A percentile compares a stretch with the other conserved stretches of the same genome.
Evolutionary conservation across 2,797 vertebrate genomes (phyloP).

Genomic region (Scomberomorus guttatus): DNA sequence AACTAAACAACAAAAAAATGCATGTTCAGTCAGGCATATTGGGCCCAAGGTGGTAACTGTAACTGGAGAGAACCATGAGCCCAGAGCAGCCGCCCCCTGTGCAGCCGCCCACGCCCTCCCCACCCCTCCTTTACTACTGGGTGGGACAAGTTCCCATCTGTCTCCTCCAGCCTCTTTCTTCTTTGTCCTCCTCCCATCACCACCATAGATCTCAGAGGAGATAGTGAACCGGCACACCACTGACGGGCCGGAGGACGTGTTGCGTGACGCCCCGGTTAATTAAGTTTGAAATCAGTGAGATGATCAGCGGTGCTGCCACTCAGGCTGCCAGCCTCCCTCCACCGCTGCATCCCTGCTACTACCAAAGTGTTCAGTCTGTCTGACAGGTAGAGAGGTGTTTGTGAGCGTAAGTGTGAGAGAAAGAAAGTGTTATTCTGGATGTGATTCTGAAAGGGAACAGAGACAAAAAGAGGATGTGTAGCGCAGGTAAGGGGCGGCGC

Average conservation of each 20-base stretch:
- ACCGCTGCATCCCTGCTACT: slow-evolving; percentile 28
- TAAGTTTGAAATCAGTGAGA: slow-evolving; percentile 84
- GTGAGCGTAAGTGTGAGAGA: slow-evolving; percentile 48
- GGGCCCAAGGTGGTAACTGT: no score
- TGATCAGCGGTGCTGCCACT: slow-evolving; percentile 81
- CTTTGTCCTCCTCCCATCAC: slow-evolving; percentile 40
- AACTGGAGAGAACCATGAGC: no score
- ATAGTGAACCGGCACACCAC: slow-evolving; percentile 58
- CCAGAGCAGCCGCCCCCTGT: no score
- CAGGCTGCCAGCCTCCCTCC: slow-evolving; percentile 50
- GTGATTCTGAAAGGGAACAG: slow-evolving; percentile 5
- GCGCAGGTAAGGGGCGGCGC: neutral
- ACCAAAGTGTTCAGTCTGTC: slow-evolving; percentile 32
- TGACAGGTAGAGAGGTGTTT: slow-evolving; percentile 51
- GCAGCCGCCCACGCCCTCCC: no score
- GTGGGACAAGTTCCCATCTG: slow-evolving; percentile 47
- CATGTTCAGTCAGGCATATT: no score
- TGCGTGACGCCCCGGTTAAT: slow-evolving; percentile 80
- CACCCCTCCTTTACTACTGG: neutral
- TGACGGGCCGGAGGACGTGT: slow-evolving; percentile 65
- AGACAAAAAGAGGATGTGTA: slow-evolving; percentile 16
- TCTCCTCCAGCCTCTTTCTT: slow-evolving; percentile 35
- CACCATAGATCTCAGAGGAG: slow-evolving; percentile 62
- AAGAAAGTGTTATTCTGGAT: slow-evolving; percentile 33
- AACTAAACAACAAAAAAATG: no score